Evolutionary conservation across 2,888 invertebrate species (phyloP).

Genomic region (Oscheius sp.): DNA sequence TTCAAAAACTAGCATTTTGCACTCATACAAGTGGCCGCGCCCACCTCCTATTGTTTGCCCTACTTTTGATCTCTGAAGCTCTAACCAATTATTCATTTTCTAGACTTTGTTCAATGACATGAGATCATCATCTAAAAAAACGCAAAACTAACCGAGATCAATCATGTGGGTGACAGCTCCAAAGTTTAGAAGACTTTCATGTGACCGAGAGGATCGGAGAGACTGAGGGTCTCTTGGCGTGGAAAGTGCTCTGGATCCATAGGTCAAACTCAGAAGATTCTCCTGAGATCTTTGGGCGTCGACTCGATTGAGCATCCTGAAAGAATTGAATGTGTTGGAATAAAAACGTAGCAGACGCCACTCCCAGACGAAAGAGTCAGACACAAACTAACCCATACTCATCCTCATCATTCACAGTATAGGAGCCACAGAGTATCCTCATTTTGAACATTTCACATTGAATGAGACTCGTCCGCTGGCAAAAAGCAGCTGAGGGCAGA

Average conservation of each 20-base stretch:
- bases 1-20: no score
- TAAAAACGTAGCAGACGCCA: neutral
- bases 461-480: constrained; percentile 1
- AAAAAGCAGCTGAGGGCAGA: constrained; percentile 31
- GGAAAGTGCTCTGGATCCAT: constrained; percentile 39
- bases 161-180: constrained; percentile 69
- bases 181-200: constrained; percentile 70
- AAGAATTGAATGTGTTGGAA: constrained; percentile 26
- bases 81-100: no score
- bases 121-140: neutral
- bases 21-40: no score
- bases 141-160: constrained; percentile 63
- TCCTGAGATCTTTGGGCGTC: constrained; percentile 42
- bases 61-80: no score
- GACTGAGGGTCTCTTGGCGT: constrained; percentile 20
- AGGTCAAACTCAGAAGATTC: constrained; percentile 31
- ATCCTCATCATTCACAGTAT: constrained; percentile 38
- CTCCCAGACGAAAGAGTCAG: neutral
- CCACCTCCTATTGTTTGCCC: no score
- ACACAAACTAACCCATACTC: constrained; percentile 23
- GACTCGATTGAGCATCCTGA: constrained; percentile 53
- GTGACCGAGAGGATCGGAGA: constrained; percentile 64
- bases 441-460: constrained; percentile 36
- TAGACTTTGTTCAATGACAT: no score
- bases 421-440: constrained; percentile 36